Evolutionary conservation across 2,797 vertebrate genomes (phyloP).

Genomic region (Molothrus ater): DNA sequence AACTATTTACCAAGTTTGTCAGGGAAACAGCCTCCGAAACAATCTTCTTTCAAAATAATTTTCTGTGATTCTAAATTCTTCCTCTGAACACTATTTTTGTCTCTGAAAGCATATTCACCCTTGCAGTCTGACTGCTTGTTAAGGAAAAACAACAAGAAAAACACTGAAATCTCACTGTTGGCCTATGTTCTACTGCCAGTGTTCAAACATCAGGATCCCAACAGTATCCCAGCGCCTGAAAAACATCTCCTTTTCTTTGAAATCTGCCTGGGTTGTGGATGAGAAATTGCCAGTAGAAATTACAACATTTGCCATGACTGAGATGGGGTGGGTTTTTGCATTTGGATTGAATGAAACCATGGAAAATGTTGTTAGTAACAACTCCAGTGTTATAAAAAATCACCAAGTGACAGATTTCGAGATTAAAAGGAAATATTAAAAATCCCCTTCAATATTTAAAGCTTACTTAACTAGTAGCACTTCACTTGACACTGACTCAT

Average conservation of each 20-base stretch:
- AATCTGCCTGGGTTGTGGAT: constrained; percentile 5
- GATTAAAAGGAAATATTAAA: constrained; percentile 87
- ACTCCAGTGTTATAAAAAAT: constrained; percentile 54
- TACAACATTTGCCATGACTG: constrained; percentile 48
- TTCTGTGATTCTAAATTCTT: constrained; percentile 38
- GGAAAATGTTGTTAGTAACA: constrained; percentile 74
- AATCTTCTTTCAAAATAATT: constrained; percentile 51
- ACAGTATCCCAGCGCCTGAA: constrained; percentile 35
- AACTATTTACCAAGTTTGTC: constrained; percentile 64
- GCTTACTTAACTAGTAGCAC: constrained; percentile 80
- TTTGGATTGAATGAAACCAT: constrained; percentile 59
- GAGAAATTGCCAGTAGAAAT: constrained; percentile 54
- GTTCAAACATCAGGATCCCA: constrained; percentile 61
- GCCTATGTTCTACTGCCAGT: constrained; percentile 27
- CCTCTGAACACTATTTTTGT: constrained; percentile 51
- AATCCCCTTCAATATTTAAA: constrained; percentile 83
- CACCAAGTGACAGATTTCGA: constrained; percentile 76
- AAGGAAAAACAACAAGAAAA: constrained; percentile 22
- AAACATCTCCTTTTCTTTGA: constrained; percentile 50
- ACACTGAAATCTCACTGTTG: constrained; percentile 37
- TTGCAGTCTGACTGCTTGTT: constrained; percentile 36
- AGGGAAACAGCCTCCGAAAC: constrained; percentile 58
- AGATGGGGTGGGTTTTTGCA: constrained; percentile 38
- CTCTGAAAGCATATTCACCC: constrained; percentile 21
- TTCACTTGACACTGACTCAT: constrained; percentile 76